Conservation (phyloP, 2,888 invertebrate species). For the Phyllotreta striolata region DNA sequence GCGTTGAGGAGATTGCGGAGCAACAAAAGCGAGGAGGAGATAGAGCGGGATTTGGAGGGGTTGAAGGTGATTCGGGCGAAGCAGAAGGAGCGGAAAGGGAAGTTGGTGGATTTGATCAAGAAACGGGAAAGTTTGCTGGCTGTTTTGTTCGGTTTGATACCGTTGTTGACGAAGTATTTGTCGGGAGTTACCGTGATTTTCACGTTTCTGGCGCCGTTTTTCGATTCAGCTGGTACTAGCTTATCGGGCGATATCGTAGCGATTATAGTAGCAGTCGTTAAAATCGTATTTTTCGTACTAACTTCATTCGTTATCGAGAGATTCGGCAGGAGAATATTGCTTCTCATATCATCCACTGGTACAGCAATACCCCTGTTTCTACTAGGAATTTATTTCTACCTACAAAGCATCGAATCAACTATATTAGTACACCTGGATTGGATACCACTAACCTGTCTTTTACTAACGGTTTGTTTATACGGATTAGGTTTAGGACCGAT, state of each 20-base stretch:
- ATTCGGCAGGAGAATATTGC: not conserved
- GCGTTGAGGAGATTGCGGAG: slow-evolving; percentile 22
- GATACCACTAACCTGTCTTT: not conserved
- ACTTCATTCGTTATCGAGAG: slow-evolving; percentile 67
- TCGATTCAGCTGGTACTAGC: slow-evolving; percentile 12
- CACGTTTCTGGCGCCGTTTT: slow-evolving; percentile 29
- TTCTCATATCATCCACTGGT: no score
- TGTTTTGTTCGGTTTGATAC: slow-evolving; percentile 38
- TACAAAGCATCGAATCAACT: no score
- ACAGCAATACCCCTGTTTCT: no score
- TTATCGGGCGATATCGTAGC: slow-evolving; percentile 26
- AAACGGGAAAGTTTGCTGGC: slow-evolving; percentile 12
- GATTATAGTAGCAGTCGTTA: slow-evolving; percentile 67
- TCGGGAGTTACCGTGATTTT: slow-evolving; percentile 19
- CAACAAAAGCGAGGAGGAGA: slow-evolving; percentile 24
- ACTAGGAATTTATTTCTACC: no score
- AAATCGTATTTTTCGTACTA: slow-evolving; percentile 71
- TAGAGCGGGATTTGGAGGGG: slow-evolving; percentile 16
- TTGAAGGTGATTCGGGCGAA: not conserved
- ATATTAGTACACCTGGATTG: no score
- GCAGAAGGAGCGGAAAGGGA: no score
- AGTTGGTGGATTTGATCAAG: not conserved
- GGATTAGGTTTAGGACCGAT: not conserved
- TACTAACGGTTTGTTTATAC: not conserved
- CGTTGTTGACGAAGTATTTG: slow-evolving; percentile 3